Percentiles rank a stretch among this genome's conserved stretches.
Conservation (phyloP, 2,888 invertebrate species). For the Apantesis nais region DNA sequence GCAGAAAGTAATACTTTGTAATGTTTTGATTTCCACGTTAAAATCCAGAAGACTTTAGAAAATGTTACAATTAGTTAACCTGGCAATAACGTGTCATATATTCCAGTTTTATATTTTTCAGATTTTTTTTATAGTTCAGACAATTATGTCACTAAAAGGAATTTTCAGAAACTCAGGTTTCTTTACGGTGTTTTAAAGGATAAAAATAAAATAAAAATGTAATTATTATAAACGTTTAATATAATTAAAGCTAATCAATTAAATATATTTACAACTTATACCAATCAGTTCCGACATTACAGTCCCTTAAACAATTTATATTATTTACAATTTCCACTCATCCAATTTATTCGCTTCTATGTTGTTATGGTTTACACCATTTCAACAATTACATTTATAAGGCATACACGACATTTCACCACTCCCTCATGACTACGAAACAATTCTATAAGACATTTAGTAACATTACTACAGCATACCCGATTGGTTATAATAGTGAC, state of each 20-base stretch:
- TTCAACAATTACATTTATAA: background rate
- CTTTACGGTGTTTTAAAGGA: background rate
- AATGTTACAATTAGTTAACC: background rate
- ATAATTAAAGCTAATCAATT: conserved; percentile 68
- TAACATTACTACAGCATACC: background rate
- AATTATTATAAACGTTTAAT: conserved; percentile 61
- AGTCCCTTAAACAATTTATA: conserved; percentile 66
- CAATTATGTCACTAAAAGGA: background rate
- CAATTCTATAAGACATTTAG: background rate
- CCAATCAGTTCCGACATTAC: conserved; percentile 82
- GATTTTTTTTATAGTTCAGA: background rate
- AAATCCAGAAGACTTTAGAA: background rate
- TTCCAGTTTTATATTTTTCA: background rate
- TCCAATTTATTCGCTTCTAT: conserved; percentile 32
- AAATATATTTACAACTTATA: conserved; percentile 76
- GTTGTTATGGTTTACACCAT: conserved; percentile 30
- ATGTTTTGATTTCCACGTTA: too few relatives aligned
- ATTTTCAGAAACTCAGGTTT: background rate
- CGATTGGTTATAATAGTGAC: conserved; percentile 8
- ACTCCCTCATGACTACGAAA: background rate
- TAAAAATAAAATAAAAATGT: conserved; percentile 35
- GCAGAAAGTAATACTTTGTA: too few relatives aligned
- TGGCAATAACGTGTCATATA: background rate
- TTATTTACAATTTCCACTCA: conserved; percentile 54
- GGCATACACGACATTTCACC: conserved; percentile 1